Conservation (phyloP, 2,888 invertebrate species). For the Melanostoma scalare region DNA sequence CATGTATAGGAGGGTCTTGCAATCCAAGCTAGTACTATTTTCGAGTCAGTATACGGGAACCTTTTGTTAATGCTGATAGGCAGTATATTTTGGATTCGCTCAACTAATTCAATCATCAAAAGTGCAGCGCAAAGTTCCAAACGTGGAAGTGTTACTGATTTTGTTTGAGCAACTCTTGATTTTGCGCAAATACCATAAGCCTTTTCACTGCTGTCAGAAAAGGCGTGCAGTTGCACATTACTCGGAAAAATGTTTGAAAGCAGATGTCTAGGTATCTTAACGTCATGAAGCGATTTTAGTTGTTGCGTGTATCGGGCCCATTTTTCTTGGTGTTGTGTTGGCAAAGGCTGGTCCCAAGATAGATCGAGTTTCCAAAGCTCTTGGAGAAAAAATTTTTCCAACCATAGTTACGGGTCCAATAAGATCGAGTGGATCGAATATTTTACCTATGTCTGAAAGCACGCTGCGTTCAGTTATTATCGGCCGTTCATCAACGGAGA, state of each 20-base stretch:
- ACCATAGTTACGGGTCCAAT: conserved; percentile 23
- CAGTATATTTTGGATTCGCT: conserved; percentile 15
- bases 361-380: conserved; percentile 32
- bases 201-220: neutral
- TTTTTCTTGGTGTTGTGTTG: neutral
- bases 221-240: neutral
- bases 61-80: conserved; percentile 9
- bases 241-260: neutral
- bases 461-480: conserved; percentile 29
- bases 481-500: conserved; percentile 8
- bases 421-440: conserved; percentile 54
- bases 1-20: neutral
- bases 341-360: conserved; percentile 9
- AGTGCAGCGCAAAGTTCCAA: conserved; percentile 49
- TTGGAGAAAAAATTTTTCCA: conserved; percentile 41
- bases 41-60: conserved; percentile 32
- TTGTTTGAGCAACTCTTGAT: conserved; percentile 50
- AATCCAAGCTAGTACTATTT: conserved; percentile 37
- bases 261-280: neutral
- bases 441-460: conserved; percentile 24
- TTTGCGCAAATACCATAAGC: conserved; percentile 35
- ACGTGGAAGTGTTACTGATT: conserved; percentile 22
- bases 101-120: conserved; percentile 33
- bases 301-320: neutral
- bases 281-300: neutral